Percentiles rank a stretch among this genome's conserved stretches.
These are phyloP conservation scores for Atethmia centrago DNA, from an alignment of 2,888 invertebrate genomes.

Conservation along the genomic window DNA sequence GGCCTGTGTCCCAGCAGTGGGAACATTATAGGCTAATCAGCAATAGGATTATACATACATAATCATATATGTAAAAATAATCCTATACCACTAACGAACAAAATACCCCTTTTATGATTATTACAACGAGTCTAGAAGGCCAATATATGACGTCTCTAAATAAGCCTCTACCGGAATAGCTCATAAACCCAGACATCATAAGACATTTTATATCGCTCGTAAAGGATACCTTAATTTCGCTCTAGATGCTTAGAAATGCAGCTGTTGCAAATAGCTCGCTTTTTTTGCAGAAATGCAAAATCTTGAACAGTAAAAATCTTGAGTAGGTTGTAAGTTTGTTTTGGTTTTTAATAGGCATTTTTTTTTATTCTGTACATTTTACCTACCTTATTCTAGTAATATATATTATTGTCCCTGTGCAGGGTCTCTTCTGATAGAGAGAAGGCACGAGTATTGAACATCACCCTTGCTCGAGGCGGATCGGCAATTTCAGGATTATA, in stretches of 20 bases:
- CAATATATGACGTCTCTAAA: conserved; percentile 14
- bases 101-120: conserved; percentile 19
- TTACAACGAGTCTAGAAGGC: background rate
- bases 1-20: too few relatives aligned
- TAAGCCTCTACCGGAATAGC: conserved; percentile 20
- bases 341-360: background rate
- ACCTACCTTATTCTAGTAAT: too few relatives aligned
- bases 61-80: too few relatives aligned
- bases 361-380: too few relatives aligned
- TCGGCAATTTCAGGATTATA: too few relatives aligned
- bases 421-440: too few relatives aligned
- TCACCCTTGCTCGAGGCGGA: too few relatives aligned
- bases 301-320: background rate
- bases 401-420: too few relatives aligned
- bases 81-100: background rate
- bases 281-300: conserved; percentile 6
- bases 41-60: too few relatives aligned
- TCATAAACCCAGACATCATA: conserved; percentile 36
- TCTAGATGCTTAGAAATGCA: conserved; percentile 39
- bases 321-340: background rate
- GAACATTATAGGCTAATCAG: too few relatives aligned
- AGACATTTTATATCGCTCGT: conserved; percentile 40
- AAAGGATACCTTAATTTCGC: conserved; percentile 38
- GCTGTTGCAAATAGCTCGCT: conserved; percentile 21
- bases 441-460: too few relatives aligned